A percentile compares a stretch with the other conserved stretches of the same genome.
These are phyloP conservation scores for Ceratina australensis DNA, from an alignment of 1,140 invertebrate genomes.

Conservation along the genomic window DNA sequence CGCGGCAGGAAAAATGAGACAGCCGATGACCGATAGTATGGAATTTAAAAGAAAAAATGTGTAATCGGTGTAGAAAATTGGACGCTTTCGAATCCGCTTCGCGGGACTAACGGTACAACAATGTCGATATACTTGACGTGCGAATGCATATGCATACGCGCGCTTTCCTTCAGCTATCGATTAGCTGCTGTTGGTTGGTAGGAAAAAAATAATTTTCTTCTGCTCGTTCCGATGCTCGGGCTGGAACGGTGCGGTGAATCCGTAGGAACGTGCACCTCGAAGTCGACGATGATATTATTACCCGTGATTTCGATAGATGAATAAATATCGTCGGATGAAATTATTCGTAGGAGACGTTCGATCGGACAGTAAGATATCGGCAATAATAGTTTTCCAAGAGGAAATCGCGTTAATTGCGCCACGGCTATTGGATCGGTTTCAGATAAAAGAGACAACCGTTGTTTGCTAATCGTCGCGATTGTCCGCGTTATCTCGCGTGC, in stretches of 20 bases:
- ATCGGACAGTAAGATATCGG: too few relatives aligned
- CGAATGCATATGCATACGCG: conserved; percentile 10
- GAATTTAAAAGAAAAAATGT: not conserved
- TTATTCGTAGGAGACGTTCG: too few relatives aligned
- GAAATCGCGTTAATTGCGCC: not conserved
- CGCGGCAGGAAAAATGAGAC: too few relatives aligned
- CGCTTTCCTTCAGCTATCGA: conserved; percentile 25
- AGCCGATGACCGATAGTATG: not conserved
- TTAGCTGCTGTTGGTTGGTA: not conserved
- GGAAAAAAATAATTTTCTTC: not conserved
- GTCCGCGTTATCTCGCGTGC: not conserved
- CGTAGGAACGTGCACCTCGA: too few relatives aligned
- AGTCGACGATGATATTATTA: too few relatives aligned
- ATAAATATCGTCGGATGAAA: too few relatives aligned
- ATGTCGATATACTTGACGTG: conserved; percentile 16
- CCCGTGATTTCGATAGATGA: too few relatives aligned
- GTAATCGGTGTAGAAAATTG: conserved; percentile 33
- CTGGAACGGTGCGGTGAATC: not conserved
- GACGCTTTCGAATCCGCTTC: conserved; percentile 24
- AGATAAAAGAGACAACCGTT: conserved; percentile 3
- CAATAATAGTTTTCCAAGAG: too few relatives aligned
- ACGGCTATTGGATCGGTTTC: not conserved
- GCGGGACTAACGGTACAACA: conserved; percentile 18
- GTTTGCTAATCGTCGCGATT: not conserved
- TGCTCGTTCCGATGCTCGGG: not conserved